Evolutionary conservation across 2,113 vertebrate species (phyloP), one percentile per base, ranked within the genome.

Genomic region (Notarius quadriscutis): DNA sequence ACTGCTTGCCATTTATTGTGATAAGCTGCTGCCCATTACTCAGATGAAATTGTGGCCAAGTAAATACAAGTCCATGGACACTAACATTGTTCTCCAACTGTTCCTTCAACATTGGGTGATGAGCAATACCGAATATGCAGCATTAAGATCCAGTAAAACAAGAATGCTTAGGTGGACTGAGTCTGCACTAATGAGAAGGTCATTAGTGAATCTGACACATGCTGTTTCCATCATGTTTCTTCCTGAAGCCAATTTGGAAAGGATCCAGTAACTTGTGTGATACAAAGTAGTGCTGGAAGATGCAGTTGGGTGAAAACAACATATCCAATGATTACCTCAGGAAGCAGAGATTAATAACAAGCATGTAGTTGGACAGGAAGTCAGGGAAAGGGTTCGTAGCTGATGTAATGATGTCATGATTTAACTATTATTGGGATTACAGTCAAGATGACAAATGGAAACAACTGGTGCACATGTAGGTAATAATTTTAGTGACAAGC

Each of bases 251-350:
- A 79, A 57, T 79, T 79, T 58, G 51, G 53, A 10, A 79, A 30
- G 15, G 15, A 30, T 30, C 25, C 14, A 17, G 9, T 25, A 79
- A 78, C 5, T 7, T 27, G 25, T 55, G 12, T 79, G 27, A 57
- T 55, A 78, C 12, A 78, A 27, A 12, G 1, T 79, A 79, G n/a
- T 27, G 27, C 4, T 79, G 51, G 51, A 79, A 79, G 75, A 27
- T 79, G 51, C 25, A 55, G 27, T 55, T 79, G 77, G 51, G 77
- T 79, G 51, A 79, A 79, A 79, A 79, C 6, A 79, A 55, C 77
- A 78, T 22, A 48, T 22, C 12, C 18, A 22, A 18, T 17, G 11
- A 74, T 78, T 55, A n/a, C 75, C 14, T n/a, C 25, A 57, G 75
- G 75, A 78, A 55, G 75, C 25, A 78, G 77, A 55, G 51, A 30